Evolutionary conservation across 2,888 invertebrate species (phyloP).

Genomic region (Lymantria dispar): DNA sequence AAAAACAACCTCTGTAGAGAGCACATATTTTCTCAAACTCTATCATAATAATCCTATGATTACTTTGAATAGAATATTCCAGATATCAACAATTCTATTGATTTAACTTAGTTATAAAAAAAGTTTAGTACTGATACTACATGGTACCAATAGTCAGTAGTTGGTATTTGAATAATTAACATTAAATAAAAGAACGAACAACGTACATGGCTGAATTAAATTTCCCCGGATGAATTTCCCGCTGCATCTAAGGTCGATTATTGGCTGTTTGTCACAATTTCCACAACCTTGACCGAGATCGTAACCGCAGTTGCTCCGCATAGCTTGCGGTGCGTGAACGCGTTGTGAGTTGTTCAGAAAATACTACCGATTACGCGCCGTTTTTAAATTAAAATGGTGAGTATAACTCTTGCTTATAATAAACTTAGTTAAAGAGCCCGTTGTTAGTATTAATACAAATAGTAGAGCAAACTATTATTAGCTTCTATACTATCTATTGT

Average conservation of each 20-base stretch:
- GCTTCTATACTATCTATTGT: background rate
- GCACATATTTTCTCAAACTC: too few species aligned
- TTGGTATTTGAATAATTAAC: background rate
- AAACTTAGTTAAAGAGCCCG: background rate
- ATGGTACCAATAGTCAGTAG: background rate
- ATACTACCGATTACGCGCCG: conserved; percentile 41
- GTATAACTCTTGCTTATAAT: conserved; percentile 32
- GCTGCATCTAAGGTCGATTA: conserved; percentile 59
- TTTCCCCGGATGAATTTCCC: conserved; percentile 49
- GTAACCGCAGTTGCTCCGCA: conserved; percentile 67
- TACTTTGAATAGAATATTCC: too few species aligned
- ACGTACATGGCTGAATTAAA: background rate
- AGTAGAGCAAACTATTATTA: background rate
- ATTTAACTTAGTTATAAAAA: too few species aligned
- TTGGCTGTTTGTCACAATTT: conserved; percentile 70
- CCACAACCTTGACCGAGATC: conserved; percentile 69
- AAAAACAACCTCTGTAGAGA: too few species aligned
- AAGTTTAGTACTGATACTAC: background rate
- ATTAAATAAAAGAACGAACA: background rate
- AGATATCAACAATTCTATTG: too few species aligned
- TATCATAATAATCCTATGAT: too few species aligned
- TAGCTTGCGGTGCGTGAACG: conserved; percentile 48
- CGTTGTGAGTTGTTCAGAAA: conserved; percentile 19
- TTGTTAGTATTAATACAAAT: background rate
- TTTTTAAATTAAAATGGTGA: conserved; percentile 64